These are phyloP conservation scores for Pristionchus exspectatus DNA, from an alignment of 2,888 invertebrate species.

Conservation along the genomic window DNA sequence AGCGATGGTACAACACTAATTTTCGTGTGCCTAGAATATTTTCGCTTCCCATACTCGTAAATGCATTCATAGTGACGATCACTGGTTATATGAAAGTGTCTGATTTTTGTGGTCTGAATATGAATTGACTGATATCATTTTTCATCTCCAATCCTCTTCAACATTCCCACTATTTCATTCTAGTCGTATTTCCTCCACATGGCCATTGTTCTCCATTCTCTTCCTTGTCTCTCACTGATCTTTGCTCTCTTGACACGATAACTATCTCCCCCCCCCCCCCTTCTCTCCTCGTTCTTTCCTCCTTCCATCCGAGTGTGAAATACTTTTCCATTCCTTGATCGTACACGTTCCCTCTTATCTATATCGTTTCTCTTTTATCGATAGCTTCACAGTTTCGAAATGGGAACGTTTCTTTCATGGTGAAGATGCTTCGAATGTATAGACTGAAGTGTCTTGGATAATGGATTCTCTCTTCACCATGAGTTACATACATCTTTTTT, in stretches of 20 bases:
- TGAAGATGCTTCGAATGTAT: neutral
- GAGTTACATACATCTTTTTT: neutral
- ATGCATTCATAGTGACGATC: no score
- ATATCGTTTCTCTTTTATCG: neutral
- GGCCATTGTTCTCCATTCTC: neutral
- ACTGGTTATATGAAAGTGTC: no score
- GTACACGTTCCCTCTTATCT: constrained; percentile 8
- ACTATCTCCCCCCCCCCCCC: neutral
- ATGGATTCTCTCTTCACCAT: no score
- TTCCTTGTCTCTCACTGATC: neutral
- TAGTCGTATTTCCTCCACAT: no score
- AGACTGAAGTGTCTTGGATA: no score
- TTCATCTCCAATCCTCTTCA: neutral
- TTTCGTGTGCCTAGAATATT: no score
- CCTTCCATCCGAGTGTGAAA: neutral
- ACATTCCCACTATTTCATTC: no score
- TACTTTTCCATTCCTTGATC: neutral
- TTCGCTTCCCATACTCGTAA: no score
- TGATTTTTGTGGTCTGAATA: no score
- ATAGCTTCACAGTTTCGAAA: neutral
- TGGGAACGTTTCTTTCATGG: neutral
- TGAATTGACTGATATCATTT: no score
- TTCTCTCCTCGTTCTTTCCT: neutral
- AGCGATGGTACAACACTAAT: no score
- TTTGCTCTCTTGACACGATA: neutral